Evolutionary conservation across 2,113 vertebrate genomes (phyloP), one percentile per base, ranked within the genome.

Genomic region (Channa maculata): DNA sequence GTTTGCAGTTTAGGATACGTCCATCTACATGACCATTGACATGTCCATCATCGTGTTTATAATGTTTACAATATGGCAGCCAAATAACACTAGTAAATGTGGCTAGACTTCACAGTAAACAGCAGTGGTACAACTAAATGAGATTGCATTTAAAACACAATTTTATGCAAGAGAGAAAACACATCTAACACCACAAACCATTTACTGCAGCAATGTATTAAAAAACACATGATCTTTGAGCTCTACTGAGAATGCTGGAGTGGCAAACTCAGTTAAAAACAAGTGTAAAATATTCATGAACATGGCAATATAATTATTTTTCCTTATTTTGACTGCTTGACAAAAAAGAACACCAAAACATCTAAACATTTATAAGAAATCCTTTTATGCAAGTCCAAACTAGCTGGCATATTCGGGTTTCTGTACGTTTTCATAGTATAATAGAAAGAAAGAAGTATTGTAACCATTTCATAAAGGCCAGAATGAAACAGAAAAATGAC

Each of bases 1-100:
- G 24, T 74, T 69, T 53, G 49, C 50, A 5, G 64, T 37, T 46
- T 45, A 64, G n/a, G 15, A 64, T 10, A 54, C 6, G 65, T 65
- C 43, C 8, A 41, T 66, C 24, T 43, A 53, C 34, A 69, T 55
- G 33, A 34, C 36, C 0, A 8, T 24, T 24, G 24, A 24, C 24
- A 24, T 24, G 24, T 24, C 24, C 48, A 61, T 66, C 43, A 66
- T 15, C 63, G 67, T 39, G 57, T 44, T 36, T 3, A 64, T 57
- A 6, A 2, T 53, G 48, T 48, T 51, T 44, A 57, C n/a, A 46
- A 41, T 53, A 45, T 58, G 38, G 46, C 38, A 54, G 39, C 13
- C 41, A 34, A 33, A 10, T 49, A 14, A 41, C 43, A 24, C 13
- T 33, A 0, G 2, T 24, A 43, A 43, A 50, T 36, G 48, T 33